phyloP scores from a whole-genome alignment of 2,113 vertebrate species.

The Cathartes aura region DNA sequence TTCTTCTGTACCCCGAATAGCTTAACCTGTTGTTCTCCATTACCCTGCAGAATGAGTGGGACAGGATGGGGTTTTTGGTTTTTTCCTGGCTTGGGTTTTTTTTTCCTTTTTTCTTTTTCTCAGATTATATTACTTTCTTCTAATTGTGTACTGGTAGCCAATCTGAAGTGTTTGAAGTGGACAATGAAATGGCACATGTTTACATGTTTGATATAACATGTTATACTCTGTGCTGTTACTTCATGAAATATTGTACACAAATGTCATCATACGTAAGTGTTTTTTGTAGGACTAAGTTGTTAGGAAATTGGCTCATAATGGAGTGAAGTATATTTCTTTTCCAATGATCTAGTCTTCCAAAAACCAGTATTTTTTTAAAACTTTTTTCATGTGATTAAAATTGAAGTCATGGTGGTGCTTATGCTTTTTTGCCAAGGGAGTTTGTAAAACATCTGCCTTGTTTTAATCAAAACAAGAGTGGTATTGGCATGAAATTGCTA shows the following conservation, averaged over 20 bases:
- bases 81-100: background rate
- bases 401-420: background rate
- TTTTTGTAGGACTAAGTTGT: background rate
- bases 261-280: fast-evolving
- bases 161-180: background rate
- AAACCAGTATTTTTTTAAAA: background rate
- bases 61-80: background rate
- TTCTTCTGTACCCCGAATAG: background rate
- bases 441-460: background rate
- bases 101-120: background rate
- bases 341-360: background rate
- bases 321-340: background rate
- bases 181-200: background rate
- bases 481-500: background rate
- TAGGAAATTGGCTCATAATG: background rate
- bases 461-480: background rate
- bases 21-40: background rate
- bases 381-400: background rate
- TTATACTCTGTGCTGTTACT: background rate
- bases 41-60: background rate
- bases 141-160: background rate
- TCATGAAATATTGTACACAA: background rate
- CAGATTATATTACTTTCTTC: background rate
- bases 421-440: background rate
- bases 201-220: background rate